Evolutionary conservation across 2,797 vertebrate species (phyloP), one percentile per base, ranked within the genome.

Genomic region (Eulemur rubriventer): DNA sequence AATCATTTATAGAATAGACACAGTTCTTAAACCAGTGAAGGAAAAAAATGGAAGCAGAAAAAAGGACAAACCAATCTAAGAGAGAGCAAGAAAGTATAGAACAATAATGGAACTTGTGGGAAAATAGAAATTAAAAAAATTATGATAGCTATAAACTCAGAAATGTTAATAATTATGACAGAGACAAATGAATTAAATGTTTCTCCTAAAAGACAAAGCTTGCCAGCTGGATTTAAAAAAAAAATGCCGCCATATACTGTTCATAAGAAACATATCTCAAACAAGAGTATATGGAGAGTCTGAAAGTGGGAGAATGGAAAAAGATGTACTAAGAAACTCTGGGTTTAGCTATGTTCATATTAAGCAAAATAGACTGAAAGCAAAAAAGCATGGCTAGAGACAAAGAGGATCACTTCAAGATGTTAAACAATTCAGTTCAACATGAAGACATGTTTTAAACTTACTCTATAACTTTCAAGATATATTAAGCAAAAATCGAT

Each of bases 121-220:
- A 63, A 94, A 84, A 81, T 33, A 63, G 6, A 92, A 83, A 61
- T 83, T 73, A 95, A 88, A 65, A 76, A 92, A 73, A 59, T 55
- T 7, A 57, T 38, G 12, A 80, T 24, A 91, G 41, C 38, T 46
- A 38, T 63, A 69, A 91, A 38, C 13, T 33, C 80, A 35, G 43
- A 72, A 63, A 93, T 88, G 30, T 57, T 57, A 93, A 55, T 55
- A 80, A 61, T 84, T 67, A 70, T 63, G 52, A 73, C 22, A 88
- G 91, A 75, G 73, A 79, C 78, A 91, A 80, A 80, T 61, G 55
- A 76, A 82, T 63, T 67, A 80, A 80, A 84, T 70, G 10, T 30
- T 59, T 46, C 26, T 69, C 63, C 41, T 67, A 83, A 92, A 82
- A 93, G 35, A 83, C 33, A 91, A 83, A 91, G 26, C 35, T 57